These are phyloP conservation scores for Samia ricini DNA, from an alignment of 1,140 invertebrate species.

Conservation along the genomic window DNA sequence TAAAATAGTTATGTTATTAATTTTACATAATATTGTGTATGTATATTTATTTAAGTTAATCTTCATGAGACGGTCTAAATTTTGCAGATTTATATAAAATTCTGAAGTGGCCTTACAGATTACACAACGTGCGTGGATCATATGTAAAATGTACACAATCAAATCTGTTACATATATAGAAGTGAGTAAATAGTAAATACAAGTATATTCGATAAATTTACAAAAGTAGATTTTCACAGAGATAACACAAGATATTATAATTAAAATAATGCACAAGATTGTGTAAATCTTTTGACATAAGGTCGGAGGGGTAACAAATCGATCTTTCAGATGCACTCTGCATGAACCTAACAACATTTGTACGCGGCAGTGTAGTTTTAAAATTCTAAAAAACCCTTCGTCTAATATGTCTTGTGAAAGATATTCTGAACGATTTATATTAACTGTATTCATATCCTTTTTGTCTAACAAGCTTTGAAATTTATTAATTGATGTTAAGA, in stretches of 20 bases:
- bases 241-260: slow-evolving; percentile 16
- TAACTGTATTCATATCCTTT: not conserved
- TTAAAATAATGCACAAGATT: slow-evolving; percentile 19
- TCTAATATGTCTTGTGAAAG: slow-evolving; percentile 46
- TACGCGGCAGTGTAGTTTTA: slow-evolving; percentile 24
- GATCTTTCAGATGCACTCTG: slow-evolving; percentile 37
- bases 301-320: slow-evolving; percentile 42
- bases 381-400: slow-evolving; percentile 34
- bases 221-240: slow-evolving; percentile 11
- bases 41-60: slow-evolving; percentile 27
- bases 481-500: no score
- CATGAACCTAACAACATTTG: slow-evolving; percentile 39
- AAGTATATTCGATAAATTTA: slow-evolving; percentile 15
- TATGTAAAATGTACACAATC: slow-evolving; percentile 23
- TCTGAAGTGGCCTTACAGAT: slow-evolving; percentile 31
- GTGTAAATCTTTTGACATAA: slow-evolving; percentile 40
- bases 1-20: slow-evolving; percentile 24
- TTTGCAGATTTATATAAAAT: slow-evolving; percentile 48
- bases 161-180: slow-evolving; percentile 14
- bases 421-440: slow-evolving; percentile 27
- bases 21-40: slow-evolving; percentile 19
- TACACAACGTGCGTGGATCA: slow-evolving; percentile 41
- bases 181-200: slow-evolving; percentile 21
- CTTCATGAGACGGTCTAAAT: slow-evolving; percentile 44
- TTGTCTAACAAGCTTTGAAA: no score